Conservation (phyloP, 2,797 vertebrate genomes). For the Furcifer pardalis region DNA sequence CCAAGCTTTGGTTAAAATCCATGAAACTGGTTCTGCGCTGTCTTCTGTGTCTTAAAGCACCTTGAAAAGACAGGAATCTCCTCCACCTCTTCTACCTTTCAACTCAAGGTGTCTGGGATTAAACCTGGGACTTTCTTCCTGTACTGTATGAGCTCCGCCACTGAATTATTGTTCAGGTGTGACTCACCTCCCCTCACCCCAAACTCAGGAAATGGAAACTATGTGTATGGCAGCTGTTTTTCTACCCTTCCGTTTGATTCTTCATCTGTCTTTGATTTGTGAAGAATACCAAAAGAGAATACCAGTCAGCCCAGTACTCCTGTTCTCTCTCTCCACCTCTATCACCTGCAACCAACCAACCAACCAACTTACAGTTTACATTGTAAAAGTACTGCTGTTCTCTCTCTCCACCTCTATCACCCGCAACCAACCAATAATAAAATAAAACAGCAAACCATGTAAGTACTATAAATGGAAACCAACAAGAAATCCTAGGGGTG, state of each 20-base stretch:
- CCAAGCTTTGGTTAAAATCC: background rate
- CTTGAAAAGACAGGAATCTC: background rate
- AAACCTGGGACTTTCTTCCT: background rate
- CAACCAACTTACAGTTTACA: too few relatives aligned
- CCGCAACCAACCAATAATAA: too few relatives aligned
- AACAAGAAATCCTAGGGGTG: too few relatives aligned
- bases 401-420: background rate
- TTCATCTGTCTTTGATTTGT: background rate
- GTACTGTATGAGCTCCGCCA: background rate
- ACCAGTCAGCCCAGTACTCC: background rate
- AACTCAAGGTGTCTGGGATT: too few relatives aligned
- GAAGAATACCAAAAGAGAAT: too few relatives aligned
- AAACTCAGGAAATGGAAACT: background rate
- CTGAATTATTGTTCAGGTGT: background rate
- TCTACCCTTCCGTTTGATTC: background rate
- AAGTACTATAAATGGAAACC: too few relatives aligned
- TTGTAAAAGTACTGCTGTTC: too few relatives aligned
- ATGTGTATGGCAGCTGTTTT: background rate
- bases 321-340: background rate
- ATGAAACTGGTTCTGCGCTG: background rate
- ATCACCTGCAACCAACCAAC: background rate
- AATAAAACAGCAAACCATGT: too few relatives aligned
- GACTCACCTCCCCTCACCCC: background rate
- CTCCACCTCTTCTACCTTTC: background rate
- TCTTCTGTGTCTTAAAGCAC: too few relatives aligned